Evolutionary conservation across 2,888 invertebrate genomes (phyloP).

Genomic region (Drosophila vallismaia): DNA sequence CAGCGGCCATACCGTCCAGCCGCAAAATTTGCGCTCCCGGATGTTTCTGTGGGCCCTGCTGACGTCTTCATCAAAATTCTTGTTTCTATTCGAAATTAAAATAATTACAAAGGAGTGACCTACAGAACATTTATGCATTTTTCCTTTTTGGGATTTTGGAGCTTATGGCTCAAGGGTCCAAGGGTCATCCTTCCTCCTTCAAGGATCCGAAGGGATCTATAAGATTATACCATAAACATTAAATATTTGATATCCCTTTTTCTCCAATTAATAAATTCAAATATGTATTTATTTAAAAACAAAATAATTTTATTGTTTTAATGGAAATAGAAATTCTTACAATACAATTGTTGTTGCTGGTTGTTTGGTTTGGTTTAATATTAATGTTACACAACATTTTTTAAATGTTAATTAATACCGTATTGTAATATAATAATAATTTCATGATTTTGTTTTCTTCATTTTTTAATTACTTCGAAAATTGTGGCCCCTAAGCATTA

Average conservation of each 20-base stretch:
- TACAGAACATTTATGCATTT: too few species aligned
- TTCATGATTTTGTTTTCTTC: slow-evolving; percentile 62
- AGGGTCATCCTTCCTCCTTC: too few species aligned
- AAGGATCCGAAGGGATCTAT: too few species aligned
- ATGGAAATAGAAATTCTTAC: slow-evolving; percentile 78
- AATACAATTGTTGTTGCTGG: slow-evolving; percentile 71
- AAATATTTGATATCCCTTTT: too few species aligned
- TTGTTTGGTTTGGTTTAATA: slow-evolving; percentile 56
- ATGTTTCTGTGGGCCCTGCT: not conserved
- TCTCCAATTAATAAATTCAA: not conserved
- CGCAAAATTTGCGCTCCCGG: not conserved
- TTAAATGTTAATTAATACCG: slow-evolving; percentile 74
- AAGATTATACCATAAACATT: too few species aligned
- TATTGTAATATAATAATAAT: slow-evolving; percentile 78
- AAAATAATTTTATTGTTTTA: slow-evolving; percentile 72
- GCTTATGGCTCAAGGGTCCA: too few species aligned
- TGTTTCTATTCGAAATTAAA: too few species aligned
- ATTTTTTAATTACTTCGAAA: slow-evolving; percentile 77
- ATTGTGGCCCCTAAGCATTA: slow-evolving; percentile 83
- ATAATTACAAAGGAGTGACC: too few species aligned
- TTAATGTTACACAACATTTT: slow-evolving; percentile 79
- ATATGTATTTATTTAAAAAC: slow-evolving; percentile 58
- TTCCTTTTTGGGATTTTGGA: too few species aligned
- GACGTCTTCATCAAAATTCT: too few species aligned
- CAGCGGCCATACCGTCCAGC: slow-evolving; percentile 15